These are phyloP conservation scores for Drosophila triauraria DNA, from an alignment of 1,140 invertebrate species.

Conservation along the genomic window DNA sequence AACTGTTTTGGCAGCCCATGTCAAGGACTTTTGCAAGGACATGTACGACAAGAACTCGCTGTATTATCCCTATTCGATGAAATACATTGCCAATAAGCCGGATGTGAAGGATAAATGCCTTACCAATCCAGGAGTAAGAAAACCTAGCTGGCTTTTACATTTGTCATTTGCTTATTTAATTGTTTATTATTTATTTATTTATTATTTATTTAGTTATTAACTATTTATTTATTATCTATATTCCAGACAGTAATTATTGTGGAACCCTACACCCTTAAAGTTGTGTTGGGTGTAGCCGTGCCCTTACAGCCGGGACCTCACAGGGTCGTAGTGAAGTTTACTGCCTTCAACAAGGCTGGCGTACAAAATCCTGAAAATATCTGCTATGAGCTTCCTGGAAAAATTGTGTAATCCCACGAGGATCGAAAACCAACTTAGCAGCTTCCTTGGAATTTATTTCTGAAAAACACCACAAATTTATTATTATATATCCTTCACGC, in stretches of 20 bases:
- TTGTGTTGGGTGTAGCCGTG: neutral
- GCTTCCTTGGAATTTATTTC: too few species aligned
- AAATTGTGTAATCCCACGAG: neutral
- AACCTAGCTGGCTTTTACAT: neutral
- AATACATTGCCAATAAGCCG: neutral
- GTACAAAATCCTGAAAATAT: neutral
- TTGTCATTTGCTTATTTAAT: too few species aligned
- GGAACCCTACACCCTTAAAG: neutral
- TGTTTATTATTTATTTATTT: too few species aligned
- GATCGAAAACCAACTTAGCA: too few species aligned
- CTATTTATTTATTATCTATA: too few species aligned
- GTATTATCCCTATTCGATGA: neutral
- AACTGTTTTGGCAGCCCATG: neutral
- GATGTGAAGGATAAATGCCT: neutral
- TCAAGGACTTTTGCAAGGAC: constrained; percentile 4
- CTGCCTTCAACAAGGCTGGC: neutral
- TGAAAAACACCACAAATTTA: neutral
- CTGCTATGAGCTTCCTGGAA: neutral
- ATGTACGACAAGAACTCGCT: constrained; percentile 1
- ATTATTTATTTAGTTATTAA: too few species aligned
- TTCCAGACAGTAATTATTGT: neutral
- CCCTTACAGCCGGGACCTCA: neutral
- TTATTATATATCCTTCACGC: neutral
- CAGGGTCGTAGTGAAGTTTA: neutral
- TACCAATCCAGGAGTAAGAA: neutral